Base-by-base conservation (phyloP, 2,888 invertebrate genomes). In the Cyaniris semiargus region DNA sequence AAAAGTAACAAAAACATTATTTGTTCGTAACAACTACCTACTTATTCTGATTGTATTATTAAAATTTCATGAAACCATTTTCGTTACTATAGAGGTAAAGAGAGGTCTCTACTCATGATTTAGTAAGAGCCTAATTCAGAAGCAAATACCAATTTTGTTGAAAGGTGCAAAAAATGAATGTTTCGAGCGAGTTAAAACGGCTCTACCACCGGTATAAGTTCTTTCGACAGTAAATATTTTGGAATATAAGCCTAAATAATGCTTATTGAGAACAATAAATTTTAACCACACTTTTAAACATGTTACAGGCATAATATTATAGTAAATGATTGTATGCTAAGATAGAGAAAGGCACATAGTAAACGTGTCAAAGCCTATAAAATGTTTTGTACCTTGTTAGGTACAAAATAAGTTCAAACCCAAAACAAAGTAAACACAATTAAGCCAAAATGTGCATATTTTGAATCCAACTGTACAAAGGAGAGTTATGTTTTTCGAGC, bases 341-440 rank as follows among this genome's bases (percentile, higher is more conserved):
- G 58, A 78, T 74, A 78, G 78, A 66, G 77, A 56, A 80, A 80
- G 80, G 80, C 80, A 80, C 80, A 79, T 70, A 79, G 78, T 79
- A 70, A 80, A 80, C 78, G 74, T 80, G 78, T 79, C 60, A 77
- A 77, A 80, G 79, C 77, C 77, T 79, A 31, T 27, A 58, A 78
- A 78, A 75, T 27, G 21, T 78, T 74, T 66, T 23, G 23, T 66
- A 27, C 27, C 27, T 66, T 31, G 15, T 66, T 60, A 15, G 60
- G 23, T 23, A 66, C 0, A 13, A 23, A 18, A 6, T 1, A 31
- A 66, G 6, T 60, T 23, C 13, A 60, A 27, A 66, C 13, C 7
- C 10, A 23, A 27, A 66, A 66, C 5, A 23, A 60, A 44, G 13
- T 44, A 44, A 13, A 13, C 44, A 10, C 3, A 58, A 15, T 21